Conservation (phyloP, 2,797 vertebrate species). For the Muraenolepis orangiensis region DNA sequence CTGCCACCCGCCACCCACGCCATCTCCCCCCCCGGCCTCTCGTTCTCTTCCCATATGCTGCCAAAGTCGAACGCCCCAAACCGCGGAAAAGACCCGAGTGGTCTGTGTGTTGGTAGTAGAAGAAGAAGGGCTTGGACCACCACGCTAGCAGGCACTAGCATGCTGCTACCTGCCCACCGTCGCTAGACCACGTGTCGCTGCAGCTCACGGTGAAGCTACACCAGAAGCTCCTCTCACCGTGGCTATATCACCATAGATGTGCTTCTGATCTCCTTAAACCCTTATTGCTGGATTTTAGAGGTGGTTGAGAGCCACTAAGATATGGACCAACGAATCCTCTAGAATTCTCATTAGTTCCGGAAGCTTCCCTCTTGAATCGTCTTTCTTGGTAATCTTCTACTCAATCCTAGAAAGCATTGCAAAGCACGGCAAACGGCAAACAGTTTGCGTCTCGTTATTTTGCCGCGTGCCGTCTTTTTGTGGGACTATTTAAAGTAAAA, state of each 20-base stretch:
- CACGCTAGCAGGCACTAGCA: neutral
- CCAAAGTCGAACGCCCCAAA: neutral
- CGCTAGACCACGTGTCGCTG: neutral
- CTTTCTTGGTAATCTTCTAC: neutral
- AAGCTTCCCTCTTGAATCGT: neutral
- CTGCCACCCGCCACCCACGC: conserved; percentile 44
- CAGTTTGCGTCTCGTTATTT: no score
- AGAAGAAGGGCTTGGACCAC: neutral
- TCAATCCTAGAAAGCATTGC: no score
- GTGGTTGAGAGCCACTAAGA: neutral
- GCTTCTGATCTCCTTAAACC: neutral
- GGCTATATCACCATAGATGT: neutral
- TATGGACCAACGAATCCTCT: neutral
- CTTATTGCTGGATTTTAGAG: neutral
- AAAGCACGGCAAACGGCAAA: no score
- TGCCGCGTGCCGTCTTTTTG: no score
- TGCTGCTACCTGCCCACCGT: neutral
- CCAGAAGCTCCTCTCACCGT: neutral
- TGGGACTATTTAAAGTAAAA: no score
- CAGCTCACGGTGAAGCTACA: neutral
- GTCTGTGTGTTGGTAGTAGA: neutral
- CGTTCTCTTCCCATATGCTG: neutral
- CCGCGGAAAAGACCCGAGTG: neutral
- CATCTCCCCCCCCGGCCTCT: conserved; percentile 4
- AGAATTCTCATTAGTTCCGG: neutral